These are phyloP conservation scores for Latrodectus hesperus DNA, from an alignment of 2,888 invertebrate species.

Conservation along the genomic window DNA sequence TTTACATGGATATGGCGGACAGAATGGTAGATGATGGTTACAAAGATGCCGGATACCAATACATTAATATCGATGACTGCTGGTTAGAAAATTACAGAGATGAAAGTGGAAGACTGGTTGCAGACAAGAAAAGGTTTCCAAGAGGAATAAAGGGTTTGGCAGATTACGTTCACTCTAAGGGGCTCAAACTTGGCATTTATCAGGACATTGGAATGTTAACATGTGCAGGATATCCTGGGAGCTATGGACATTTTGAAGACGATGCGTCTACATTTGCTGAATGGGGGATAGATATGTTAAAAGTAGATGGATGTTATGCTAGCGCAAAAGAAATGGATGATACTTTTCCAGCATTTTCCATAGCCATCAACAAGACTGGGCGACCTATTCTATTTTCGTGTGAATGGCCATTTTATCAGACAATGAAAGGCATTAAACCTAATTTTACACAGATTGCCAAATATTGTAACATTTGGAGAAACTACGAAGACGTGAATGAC, in stretches of 20 bases:
- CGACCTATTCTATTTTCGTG: conserved; percentile 96
- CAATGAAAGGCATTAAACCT: conserved; percentile 77
- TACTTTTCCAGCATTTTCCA: conserved; percentile 94
- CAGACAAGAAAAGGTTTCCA: conserved; percentile 75
- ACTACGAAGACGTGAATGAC: conserved; percentile 96
- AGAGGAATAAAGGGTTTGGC: conserved; percentile 76
- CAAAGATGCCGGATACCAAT: conserved; percentile 76
- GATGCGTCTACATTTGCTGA: conserved; percentile 95
- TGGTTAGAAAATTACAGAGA: conserved; percentile 75
- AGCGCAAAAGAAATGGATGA: conserved; percentile 72
- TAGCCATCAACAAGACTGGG: conserved; percentile 90
- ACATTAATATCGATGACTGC: conserved; percentile 76
- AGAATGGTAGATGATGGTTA: conserved; percentile 75
- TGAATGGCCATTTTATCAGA: conserved; percentile 98
- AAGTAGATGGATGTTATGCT: conserved; percentile 97
- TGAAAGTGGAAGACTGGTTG: conserved; percentile 70
- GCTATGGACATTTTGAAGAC: conserved; percentile 83
- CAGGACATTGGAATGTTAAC: conserved; percentile 98
- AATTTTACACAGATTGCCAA: conserved; percentile 89
- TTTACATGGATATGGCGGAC: conserved; percentile 76
- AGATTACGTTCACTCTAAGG: conserved; percentile 84
- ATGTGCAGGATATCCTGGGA: conserved; percentile 96
- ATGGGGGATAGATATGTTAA: conserved; percentile 96
- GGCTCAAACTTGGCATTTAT: conserved; percentile 98
- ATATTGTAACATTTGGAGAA: conserved; percentile 95